phyloP scores from a whole-genome alignment of 23 tunicate species.

The Ciona savignyi region DNA sequence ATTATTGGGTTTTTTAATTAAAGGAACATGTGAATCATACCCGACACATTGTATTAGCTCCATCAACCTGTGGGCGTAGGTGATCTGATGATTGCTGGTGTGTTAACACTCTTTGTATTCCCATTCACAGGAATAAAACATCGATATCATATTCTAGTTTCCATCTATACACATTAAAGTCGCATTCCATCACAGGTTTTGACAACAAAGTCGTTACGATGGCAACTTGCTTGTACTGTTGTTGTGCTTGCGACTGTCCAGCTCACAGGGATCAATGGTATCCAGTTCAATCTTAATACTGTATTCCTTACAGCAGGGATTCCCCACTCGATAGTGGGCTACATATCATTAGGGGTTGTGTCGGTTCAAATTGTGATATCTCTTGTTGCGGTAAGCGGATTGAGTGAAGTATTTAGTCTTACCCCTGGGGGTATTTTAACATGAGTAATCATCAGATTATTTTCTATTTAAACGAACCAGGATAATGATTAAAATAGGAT shows the following conservation, averaged over 20 bases:
- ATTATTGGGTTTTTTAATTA: too few relatives aligned
- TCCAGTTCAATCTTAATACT: slow-evolving; percentile 29
- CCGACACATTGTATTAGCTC: too few relatives aligned
- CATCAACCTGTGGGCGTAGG: too few relatives aligned
- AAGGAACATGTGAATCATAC: too few relatives aligned
- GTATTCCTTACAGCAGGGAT: slow-evolving; percentile 33
- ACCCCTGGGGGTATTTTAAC: background rate
- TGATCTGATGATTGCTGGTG: too few relatives aligned
- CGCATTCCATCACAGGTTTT: background rate
- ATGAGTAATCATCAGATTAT: too few relatives aligned
- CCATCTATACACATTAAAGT: too few relatives aligned
- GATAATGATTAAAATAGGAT: background rate
- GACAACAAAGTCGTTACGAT: slow-evolving; percentile 4
- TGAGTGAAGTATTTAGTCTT: background rate
- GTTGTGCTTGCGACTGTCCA: slow-evolving; percentile 24
- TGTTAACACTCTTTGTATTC: too few relatives aligned
- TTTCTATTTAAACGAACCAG: too few relatives aligned
- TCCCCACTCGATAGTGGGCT: background rate
- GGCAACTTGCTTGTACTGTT: slow-evolving; percentile 37
- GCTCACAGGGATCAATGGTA: slow-evolving; percentile 39
- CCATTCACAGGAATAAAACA: too few relatives aligned
- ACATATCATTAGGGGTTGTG: slow-evolving; percentile 18
- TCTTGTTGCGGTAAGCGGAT: slow-evolving; percentile 12
- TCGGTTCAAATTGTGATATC: slow-evolving; percentile 13
- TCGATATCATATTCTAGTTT: too few relatives aligned